phyloP scores from a whole-genome alignment of 1,140 invertebrate species.

The Yoshiicerus persimilis region DNA sequence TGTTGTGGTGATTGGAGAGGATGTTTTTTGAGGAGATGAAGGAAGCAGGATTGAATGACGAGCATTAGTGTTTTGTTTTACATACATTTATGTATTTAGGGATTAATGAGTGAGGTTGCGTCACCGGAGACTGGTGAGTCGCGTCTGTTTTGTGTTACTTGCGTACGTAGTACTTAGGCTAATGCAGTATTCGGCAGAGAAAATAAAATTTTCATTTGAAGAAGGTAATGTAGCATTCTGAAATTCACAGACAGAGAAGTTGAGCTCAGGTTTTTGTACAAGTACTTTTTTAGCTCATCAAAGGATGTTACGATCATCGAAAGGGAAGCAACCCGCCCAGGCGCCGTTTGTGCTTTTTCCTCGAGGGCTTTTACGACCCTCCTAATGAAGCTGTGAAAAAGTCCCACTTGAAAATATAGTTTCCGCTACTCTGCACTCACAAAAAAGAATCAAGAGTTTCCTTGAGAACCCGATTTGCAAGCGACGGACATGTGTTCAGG shows the following conservation, averaged over 20 bases:
- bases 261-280: neutral
- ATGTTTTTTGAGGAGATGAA: neutral
- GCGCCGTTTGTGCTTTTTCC: conserved; percentile 48
- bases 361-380: conserved; percentile 48
- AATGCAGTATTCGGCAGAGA: conserved; percentile 15
- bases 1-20: neutral
- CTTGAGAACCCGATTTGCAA: conserved; percentile 47
- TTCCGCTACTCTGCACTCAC: conserved; percentile 41
- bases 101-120: conserved; percentile 5
- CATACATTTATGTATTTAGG: neutral
- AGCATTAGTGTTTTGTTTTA: neutral
- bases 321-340: conserved; percentile 50
- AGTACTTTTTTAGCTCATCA: conserved; percentile 42
- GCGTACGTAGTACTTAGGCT: neutral
- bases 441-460: conserved; percentile 23
- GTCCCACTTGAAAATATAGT: conserved; percentile 46
- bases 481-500: conserved; percentile 43
- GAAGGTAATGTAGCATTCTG: conserved; percentile 24
- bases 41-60: neutral
- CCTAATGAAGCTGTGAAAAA: conserved; percentile 49
- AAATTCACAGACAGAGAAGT: conserved; percentile 35
- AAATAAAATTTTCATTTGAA: neutral
- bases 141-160: neutral
- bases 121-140: neutral
- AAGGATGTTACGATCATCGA: conserved; percentile 47